Evolutionary conservation across 2,888 invertebrate genomes (phyloP).

Genomic region (Pseudococcus viburni): DNA sequence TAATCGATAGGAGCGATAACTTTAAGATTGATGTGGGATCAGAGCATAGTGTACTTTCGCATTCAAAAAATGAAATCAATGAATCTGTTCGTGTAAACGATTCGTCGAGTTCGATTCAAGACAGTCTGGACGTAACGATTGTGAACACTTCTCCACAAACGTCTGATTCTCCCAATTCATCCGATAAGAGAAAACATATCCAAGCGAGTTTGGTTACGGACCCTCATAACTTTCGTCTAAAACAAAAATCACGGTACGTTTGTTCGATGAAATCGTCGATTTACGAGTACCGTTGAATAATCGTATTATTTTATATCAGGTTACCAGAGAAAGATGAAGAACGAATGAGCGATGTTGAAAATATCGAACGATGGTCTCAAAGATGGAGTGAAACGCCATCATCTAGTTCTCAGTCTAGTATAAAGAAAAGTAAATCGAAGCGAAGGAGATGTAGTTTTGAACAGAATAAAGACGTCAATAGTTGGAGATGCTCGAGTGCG

Average conservation of each 20-base stretch:
- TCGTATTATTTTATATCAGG: background rate
- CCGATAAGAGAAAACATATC: constrained; percentile 51
- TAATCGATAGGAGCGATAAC: constrained; percentile 57
- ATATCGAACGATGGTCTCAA: constrained; percentile 61
- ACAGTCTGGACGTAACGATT: background rate
- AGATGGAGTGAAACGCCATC: constrained; percentile 41
- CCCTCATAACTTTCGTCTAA: constrained; percentile 58
- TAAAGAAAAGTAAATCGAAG: constrained; percentile 58
- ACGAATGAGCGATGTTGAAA: constrained; percentile 63
- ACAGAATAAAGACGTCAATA: constrained; percentile 17
- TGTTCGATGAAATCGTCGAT: background rate
- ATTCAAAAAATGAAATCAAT: constrained; percentile 18
- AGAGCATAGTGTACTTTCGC: background rate
- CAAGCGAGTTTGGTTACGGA: background rate
- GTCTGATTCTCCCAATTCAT: background rate
- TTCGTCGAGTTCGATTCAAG: constrained; percentile 29
- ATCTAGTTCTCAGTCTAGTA: constrained; percentile 23
- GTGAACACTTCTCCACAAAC: background rate
- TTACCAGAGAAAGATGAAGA: constrained; percentile 64
- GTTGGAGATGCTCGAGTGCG: constrained; percentile 50
- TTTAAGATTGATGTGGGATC: background rate
- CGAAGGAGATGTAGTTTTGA: constrained; percentile 43
- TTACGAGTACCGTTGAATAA: background rate
- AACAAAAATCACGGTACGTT: constrained; percentile 58
- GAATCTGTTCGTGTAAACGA: constrained; percentile 29